phyloP scores from a whole-genome alignment of 1,140 invertebrate species.

The Macrobrachium nipponense region DNA sequence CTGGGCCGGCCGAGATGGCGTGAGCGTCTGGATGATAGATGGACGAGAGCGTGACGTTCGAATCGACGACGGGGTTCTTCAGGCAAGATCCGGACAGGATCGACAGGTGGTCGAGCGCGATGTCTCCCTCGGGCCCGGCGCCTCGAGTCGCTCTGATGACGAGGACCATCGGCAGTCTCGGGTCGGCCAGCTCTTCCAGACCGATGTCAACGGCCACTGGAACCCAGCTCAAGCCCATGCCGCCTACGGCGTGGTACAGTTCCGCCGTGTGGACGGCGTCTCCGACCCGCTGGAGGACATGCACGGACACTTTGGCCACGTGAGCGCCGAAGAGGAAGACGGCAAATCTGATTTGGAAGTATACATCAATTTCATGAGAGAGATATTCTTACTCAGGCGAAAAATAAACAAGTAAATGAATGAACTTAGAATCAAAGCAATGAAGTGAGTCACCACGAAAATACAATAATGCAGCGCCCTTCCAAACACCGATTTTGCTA shows the following conservation, averaged over 20 bases:
- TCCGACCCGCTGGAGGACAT: constrained; percentile 24
- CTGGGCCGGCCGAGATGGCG: constrained; percentile 44
- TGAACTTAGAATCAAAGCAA: too few species aligned
- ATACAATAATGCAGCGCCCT: too few species aligned
- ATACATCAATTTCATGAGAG: too few species aligned
- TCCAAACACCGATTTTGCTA: too few species aligned
- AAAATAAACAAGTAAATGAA: too few species aligned
- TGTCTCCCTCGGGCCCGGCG: constrained; percentile 54
- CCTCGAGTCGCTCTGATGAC: constrained; percentile 50
- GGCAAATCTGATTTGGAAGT: constrained; percentile 38
- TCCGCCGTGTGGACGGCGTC: constrained; percentile 10
- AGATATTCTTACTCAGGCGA: too few species aligned
- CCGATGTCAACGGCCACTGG: constrained; percentile 38
- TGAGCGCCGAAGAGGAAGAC: constrained; percentile 57
- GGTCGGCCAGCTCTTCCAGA: constrained; percentile 32
- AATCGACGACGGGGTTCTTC: constrained; percentile 1
- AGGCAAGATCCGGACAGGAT: constrained; percentile 44
- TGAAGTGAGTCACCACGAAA: too few species aligned
- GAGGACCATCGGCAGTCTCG: constrained; percentile 42
- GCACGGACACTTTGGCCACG: constrained; percentile 51
- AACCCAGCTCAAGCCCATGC: constrained; percentile 57
- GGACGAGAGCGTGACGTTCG: constrained; percentile 29
- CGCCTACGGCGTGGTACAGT: constrained; percentile 48
- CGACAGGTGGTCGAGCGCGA: constrained; percentile 55
- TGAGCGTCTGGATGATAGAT: constrained; percentile 11